Percentiles rank a stretch among this genome's conserved stretches.
These are phyloP conservation scores for Clarias fuscus DNA, from an alignment of 2,797 vertebrate genomes.

Conservation along the genomic window DNA sequence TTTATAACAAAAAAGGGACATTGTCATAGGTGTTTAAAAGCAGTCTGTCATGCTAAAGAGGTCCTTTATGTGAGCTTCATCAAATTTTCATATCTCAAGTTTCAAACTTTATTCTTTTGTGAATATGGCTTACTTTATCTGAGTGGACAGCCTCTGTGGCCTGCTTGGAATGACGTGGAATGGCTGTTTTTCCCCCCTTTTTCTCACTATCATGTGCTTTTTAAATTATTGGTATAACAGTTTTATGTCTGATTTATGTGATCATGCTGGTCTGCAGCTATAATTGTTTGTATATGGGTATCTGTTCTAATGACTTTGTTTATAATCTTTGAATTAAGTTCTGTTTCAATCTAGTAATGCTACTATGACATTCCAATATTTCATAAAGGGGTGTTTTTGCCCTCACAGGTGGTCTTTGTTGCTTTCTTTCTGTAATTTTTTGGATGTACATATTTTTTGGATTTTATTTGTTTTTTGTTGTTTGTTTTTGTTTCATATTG, in stretches of 20 bases:
- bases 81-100: slow-evolving; percentile 35
- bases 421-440: slow-evolving; percentile 47
- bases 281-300: slow-evolving; percentile 68
- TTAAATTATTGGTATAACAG: slow-evolving; percentile 63
- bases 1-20: slow-evolving; percentile 14
- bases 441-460: slow-evolving; percentile 67
- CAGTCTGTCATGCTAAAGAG: slow-evolving; percentile 2
- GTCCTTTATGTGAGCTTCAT: slow-evolving; percentile 8
- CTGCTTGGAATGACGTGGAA: slow-evolving; percentile 60
- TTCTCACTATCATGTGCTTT: slow-evolving; percentile 45
- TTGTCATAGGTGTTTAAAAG: slow-evolving; percentile 7
- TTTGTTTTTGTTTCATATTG: slow-evolving; percentile 56
- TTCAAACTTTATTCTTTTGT: slow-evolving; percentile 9
- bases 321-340: slow-evolving; percentile 49
- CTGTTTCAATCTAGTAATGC: slow-evolving; percentile 60
- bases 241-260: slow-evolving; percentile 79
- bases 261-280: slow-evolving; percentile 69
- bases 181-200: slow-evolving; percentile 43
- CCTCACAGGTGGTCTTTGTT: slow-evolving; percentile 64
- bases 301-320: slow-evolving; percentile 54
- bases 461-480: slow-evolving; percentile 55
- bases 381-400: slow-evolving; percentile 66
- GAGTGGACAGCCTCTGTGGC: slow-evolving; percentile 64
- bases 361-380: slow-evolving; percentile 73
- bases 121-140: neutral